Evolutionary conservation across 2,113 vertebrate genomes (phyloP).

Genomic region (Aptenodytes forsteri): DNA sequence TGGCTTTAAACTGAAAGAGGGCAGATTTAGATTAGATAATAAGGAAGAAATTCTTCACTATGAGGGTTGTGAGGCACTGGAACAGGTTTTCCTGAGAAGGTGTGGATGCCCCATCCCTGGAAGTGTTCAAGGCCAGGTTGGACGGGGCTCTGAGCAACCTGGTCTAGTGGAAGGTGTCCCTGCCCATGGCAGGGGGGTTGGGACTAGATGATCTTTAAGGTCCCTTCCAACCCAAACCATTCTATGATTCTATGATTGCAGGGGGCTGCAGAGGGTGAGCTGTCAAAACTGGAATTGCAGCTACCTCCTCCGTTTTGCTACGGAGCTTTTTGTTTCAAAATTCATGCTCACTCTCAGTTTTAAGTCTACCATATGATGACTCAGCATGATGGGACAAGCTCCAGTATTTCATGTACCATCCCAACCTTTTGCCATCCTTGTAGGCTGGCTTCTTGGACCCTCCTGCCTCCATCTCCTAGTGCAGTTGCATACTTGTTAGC

Average conservation of each 20-base stretch:
- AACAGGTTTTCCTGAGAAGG: too few species aligned
- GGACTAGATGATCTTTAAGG: too few species aligned
- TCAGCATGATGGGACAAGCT: not conserved
- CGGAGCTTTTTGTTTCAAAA: not conserved
- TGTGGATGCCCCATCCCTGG: too few species aligned
- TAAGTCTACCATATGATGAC: not conserved
- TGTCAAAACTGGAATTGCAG: not conserved
- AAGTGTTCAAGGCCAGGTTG: too few species aligned
- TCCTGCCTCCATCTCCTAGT: not conserved
- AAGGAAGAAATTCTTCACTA: too few species aligned
- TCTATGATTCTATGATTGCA: not conserved
- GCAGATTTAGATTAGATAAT: too few species aligned
- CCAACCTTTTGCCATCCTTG: not conserved
- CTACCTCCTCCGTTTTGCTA: not conserved
- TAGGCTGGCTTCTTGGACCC: not conserved
- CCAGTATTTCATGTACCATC: not conserved
- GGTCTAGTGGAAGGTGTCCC: too few species aligned
- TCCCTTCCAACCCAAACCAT: too few species aligned
- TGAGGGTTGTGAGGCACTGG: too few species aligned
- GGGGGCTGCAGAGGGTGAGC: not conserved
- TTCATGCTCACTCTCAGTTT: not conserved
- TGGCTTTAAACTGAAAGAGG: too few species aligned
- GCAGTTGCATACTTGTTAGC: not conserved
- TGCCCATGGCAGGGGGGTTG: too few species aligned
- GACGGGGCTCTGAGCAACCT: too few species aligned